These are phyloP conservation scores for Timema cristinae DNA, from an alignment of 2,888 invertebrate genomes.

Conservation along the genomic window DNA sequence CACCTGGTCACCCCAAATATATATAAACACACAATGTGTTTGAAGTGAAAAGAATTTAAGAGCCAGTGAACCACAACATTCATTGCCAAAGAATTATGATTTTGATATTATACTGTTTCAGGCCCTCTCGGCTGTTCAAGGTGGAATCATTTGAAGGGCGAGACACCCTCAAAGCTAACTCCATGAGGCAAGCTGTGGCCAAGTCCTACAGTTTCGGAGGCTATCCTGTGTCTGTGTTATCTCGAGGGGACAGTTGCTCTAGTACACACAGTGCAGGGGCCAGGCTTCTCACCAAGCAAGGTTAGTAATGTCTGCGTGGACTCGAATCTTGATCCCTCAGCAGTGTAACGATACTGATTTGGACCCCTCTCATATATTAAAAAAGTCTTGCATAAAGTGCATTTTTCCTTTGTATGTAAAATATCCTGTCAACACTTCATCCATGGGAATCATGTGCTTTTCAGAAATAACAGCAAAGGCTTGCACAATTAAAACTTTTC, in stretches of 20 bases:
- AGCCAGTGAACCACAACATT: slow-evolving; percentile 49
- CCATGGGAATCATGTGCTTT: too few relatives aligned
- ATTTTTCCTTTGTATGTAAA: too few relatives aligned
- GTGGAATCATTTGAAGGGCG: slow-evolving; percentile 51
- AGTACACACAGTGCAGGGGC: slow-evolving; percentile 61
- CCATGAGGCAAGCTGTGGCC: slow-evolving; percentile 56
- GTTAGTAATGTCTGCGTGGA: slow-evolving; percentile 42
- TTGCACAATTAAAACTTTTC: too few relatives aligned
- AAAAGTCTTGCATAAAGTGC: too few relatives aligned
- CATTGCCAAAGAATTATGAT: slow-evolving; percentile 37
- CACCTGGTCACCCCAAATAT: too few relatives aligned
- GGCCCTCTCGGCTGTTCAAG: slow-evolving; percentile 46
- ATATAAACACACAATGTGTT: slow-evolving; percentile 14
- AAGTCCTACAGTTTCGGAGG: slow-evolving; percentile 89
- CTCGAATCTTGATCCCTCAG: too few relatives aligned
- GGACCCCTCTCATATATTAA: too few relatives aligned
- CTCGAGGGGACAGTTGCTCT: slow-evolving; percentile 47
- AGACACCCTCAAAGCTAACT: slow-evolving; percentile 46
- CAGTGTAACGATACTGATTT: too few relatives aligned
- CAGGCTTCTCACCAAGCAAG: slow-evolving; percentile 72
- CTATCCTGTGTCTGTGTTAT: slow-evolving; percentile 55
- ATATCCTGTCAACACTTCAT: too few relatives aligned
- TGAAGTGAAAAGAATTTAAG: slow-evolving; percentile 33
- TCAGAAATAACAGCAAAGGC: too few relatives aligned
- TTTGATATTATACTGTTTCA: slow-evolving; percentile 37